A percentile compares a stretch with the other conserved stretches of the same genome.
Evolutionary conservation across 1,140 invertebrate species (phyloP).

Genomic region (Anagrus nilaparvatae): DNA sequence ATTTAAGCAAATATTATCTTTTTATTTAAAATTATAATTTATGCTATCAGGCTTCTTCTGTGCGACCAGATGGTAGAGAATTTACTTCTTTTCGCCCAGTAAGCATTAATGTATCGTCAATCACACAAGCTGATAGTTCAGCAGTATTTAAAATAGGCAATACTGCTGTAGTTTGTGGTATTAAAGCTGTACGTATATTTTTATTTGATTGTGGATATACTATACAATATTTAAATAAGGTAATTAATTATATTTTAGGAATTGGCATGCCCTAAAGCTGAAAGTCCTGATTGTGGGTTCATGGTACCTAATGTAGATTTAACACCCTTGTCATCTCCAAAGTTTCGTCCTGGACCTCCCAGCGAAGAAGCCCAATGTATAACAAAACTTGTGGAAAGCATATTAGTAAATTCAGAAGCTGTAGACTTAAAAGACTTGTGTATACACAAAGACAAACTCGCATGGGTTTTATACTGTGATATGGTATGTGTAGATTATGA

Average conservation of each 20-base stretch:
- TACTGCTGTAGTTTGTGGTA: conserved; percentile 63
- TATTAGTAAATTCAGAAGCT: conserved; percentile 57
- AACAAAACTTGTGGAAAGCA: conserved; percentile 57
- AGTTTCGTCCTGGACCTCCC: conserved; percentile 66
- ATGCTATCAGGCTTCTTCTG: conserved; percentile 38
- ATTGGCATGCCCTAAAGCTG: conserved; percentile 57
- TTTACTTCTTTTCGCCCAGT: conserved; percentile 51
- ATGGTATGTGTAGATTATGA: conserved; percentile 72
- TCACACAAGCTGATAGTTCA: conserved; percentile 61
- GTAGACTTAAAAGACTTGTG: conserved; percentile 60
- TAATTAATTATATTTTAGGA: conserved; percentile 42
- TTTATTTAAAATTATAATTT: conserved; percentile 11
- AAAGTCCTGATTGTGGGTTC: conserved; percentile 58
- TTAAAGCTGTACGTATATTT: conserved; percentile 57
- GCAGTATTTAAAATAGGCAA: conserved; percentile 63
- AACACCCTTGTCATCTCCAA: conserved; percentile 62
- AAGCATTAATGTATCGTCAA: conserved; percentile 50
- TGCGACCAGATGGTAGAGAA: conserved; percentile 55
- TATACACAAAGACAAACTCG: conserved; percentile 61
- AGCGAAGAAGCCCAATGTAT: conserved; percentile 68
- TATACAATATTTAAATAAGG: not conserved
- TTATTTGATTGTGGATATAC: conserved; percentile 36
- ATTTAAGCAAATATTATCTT: conserved; percentile 3
- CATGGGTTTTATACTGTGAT: conserved; percentile 73
- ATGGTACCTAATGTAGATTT: conserved; percentile 73